phyloP scores from a whole-genome alignment of 1,140 invertebrate species.

The Chionoecetes opilio region DNA sequence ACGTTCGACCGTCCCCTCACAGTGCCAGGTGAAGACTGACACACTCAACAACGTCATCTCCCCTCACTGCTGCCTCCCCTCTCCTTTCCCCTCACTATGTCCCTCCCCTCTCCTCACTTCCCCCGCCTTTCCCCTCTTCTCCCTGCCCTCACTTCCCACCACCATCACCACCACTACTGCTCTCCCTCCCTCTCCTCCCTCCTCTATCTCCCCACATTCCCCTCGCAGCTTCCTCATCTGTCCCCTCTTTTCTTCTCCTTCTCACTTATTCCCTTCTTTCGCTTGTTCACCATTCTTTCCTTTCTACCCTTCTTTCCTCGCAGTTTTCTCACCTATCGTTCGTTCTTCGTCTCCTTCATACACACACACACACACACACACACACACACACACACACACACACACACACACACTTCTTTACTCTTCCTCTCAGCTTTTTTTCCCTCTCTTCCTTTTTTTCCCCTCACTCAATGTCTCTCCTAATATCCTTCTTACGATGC shows the following conservation, averaged over 20 bases:
- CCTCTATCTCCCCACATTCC: not conserved
- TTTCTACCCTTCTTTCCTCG: not conserved
- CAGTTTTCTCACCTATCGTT: not conserved
- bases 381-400: not conserved
- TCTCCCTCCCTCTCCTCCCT: not conserved
- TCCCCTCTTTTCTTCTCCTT: not conserved
- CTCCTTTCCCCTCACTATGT: not conserved
- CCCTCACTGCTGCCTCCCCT: not conserved
- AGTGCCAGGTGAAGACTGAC: conserved; percentile 48
- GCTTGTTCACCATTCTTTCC: not conserved
- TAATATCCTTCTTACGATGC: not conserved
- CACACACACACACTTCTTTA: not conserved
- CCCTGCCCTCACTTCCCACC: not conserved
- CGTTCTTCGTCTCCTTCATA: too few species aligned
- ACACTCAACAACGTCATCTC: not conserved
- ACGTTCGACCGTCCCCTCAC: conserved; percentile 30
- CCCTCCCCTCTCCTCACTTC: not conserved
- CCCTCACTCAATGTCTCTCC: not conserved
- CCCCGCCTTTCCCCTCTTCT: not conserved
- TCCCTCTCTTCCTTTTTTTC: not conserved
- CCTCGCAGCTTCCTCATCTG: not conserved
- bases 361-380: not conserved
- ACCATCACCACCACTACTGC: too few species aligned
- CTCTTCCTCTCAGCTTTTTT: not conserved
- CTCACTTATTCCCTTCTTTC: not conserved